phyloP scores from a whole-genome alignment of 2,888 invertebrate species.

The Acronicta aceris region DNA sequence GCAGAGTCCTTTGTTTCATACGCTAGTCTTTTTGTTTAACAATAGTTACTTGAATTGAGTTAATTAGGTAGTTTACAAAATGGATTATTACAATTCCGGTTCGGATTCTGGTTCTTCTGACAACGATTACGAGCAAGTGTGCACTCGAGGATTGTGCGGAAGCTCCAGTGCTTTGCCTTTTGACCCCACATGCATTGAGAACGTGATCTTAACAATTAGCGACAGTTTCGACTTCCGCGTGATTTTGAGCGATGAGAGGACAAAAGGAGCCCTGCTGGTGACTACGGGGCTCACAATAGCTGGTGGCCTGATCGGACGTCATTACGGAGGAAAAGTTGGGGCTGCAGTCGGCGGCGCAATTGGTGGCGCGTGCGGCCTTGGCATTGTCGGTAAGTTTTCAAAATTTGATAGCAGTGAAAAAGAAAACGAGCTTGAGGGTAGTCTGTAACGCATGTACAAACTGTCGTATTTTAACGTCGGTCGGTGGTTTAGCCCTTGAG shows the following conservation, averaged over 20 bases:
- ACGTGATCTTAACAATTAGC: conserved; percentile 74
- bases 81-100: conserved; percentile 25
- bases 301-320: conserved; percentile 78
- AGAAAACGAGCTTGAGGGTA: background rate
- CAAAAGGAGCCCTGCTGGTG: conserved; percentile 70
- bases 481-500: too few relatives aligned
- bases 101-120: conserved; percentile 62
- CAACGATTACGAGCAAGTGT: conserved; percentile 32
- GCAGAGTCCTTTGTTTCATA: too few relatives aligned
- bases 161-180: conserved; percentile 69
- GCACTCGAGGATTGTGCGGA: conserved; percentile 24
- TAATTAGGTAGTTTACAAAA: conserved; percentile 11
- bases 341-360: conserved; percentile 80
- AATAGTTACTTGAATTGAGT: too few relatives aligned
- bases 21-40: too few relatives aligned
- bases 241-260: conserved; percentile 66
- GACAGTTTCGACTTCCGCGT: conserved; percentile 82
- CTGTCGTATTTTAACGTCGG: background rate
- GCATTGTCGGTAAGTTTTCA: conserved; percentile 73
- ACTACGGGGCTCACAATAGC: conserved; percentile 79
- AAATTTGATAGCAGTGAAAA: too few relatives aligned
- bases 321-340: conserved; percentile 80
- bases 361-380: conserved; percentile 82
- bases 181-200: conserved; percentile 73
- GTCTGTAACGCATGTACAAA: background rate